A percentile compares a stretch with the other conserved stretches of the same genome.
Evolutionary conservation across 2,888 invertebrate species (phyloP).

Genomic region (Pyrocoelia pectoralis): DNA sequence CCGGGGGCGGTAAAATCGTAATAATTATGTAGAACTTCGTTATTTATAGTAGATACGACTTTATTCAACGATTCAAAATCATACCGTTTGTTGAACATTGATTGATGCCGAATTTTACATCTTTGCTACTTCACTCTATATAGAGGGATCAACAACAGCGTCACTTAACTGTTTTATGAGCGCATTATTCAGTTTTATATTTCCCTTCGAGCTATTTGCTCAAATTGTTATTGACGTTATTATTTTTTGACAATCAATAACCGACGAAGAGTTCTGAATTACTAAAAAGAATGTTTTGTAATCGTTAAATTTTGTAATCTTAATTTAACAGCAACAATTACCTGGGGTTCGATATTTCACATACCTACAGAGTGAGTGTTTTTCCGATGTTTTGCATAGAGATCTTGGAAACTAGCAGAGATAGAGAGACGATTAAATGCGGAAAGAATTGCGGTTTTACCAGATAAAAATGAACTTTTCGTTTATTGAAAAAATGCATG

Average conservation of each 20-base stretch:
- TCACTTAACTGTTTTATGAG: constrained; percentile 11
- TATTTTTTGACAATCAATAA: constrained; percentile 9
- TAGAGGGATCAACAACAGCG: constrained; percentile 8
- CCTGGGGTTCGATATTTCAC: too few relatives aligned
- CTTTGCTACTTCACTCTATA: constrained; percentile 3
- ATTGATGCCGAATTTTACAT: constrained; percentile 3
- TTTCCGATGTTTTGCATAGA: too few relatives aligned
- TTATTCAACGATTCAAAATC: neutral
- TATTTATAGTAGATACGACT: neutral
- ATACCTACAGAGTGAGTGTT: too few relatives aligned
- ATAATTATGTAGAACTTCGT: neutral
- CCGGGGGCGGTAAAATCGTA: neutral
- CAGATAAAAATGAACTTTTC: too few relatives aligned
- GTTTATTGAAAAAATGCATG: too few relatives aligned
- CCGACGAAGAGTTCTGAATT: neutral
- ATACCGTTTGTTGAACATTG: constrained; percentile 1
- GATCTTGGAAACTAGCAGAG: too few relatives aligned
- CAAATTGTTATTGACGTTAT: constrained; percentile 11
- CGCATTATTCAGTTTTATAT: constrained; percentile 11
- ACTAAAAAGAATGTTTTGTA: neutral
- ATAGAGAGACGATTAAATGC: too few relatives aligned
- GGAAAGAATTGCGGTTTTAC: too few relatives aligned
- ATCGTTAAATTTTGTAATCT: too few relatives aligned
- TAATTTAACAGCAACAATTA: too few relatives aligned
- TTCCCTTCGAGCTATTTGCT: constrained; percentile 9